Evolutionary conservation across 1,140 invertebrate genomes (phyloP), one percentile per base, ranked within the genome.

Genomic region (Camponotus vicinus): DNA sequence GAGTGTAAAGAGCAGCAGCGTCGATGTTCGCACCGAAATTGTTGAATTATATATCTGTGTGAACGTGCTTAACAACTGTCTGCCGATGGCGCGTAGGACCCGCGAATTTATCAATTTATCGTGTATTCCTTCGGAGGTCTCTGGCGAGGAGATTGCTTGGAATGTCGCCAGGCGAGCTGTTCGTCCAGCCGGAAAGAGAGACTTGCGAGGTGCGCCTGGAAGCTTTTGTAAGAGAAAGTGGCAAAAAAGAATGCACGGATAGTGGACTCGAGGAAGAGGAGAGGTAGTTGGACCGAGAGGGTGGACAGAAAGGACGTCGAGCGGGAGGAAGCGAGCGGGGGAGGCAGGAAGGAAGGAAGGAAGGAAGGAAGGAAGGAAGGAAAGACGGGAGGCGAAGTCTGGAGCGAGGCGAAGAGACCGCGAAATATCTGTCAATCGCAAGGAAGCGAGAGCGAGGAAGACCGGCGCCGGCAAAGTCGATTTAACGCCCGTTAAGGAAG

Each of bases 401-500:
- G 34, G 55, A 15, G 49, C 3, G 34, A 21, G 66, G 15, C 49
- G 88, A 87, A 52, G 52, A 89, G 42, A 89, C 85, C 88, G 77
- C 89, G 86, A 90, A 90, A 90, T 90, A 90, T 90, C 89, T 90
- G 89, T 90, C 89, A 90, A 88, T 90, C 89, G 89, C 82, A 88
- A 85, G 79, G 18, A 4, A 80, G 79, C 61, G 57, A 52, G 13
- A 80, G 79, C 61, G 57, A 42, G 64, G 71, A 88, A 52, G 75
- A 86, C 34, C 89, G 5, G 13, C 63, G 70, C 15, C 40, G 85
- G 85, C 70, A 88, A 91, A 91, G 90, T 91, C 90, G 89, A 91
- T 91, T 91, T 91, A 91, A 91, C 89, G 89, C 89, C 90, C 90
- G 89, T 91, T 91, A 90, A 89, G 87, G 89, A 90, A 91, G 87